Evolutionary conservation across 2,113 vertebrate genomes (phyloP).

Genomic region (Vidua chalybeata): DNA sequence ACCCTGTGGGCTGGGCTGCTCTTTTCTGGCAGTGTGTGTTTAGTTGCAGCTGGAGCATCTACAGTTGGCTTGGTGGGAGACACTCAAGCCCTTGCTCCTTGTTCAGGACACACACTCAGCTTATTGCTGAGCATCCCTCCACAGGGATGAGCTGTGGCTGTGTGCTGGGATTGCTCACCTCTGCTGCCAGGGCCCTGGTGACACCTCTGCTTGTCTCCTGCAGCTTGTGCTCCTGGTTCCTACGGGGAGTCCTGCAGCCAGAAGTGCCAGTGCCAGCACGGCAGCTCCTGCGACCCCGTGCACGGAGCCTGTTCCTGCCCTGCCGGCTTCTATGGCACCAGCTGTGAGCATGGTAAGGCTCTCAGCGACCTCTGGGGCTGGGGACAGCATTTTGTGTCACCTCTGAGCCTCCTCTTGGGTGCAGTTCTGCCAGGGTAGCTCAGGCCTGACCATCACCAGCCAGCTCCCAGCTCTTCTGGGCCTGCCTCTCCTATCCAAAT

Average conservation of each 20-base stretch:
- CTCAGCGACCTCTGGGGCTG: fast-evolving
- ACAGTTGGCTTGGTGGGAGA: fast-evolving
- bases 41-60: not conserved
- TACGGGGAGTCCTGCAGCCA: slow-evolving; percentile 77
- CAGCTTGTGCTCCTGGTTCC: slow-evolving; percentile 76
- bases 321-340: slow-evolving; percentile 74
- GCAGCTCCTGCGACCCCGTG: slow-evolving; percentile 76
- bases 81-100: not conserved
- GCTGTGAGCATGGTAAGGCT: slow-evolving; percentile 77
- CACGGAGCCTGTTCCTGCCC: slow-evolving; percentile 78
- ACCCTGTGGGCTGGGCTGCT: fast-evolving
- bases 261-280: slow-evolving; percentile 77
- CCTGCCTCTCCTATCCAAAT: not conserved
- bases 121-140: not conserved
- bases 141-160: not conserved
- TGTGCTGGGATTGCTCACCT: not conserved
- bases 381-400: not conserved
- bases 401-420: fast-evolving
- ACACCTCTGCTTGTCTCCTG: not conserved
- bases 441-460: not conserved
- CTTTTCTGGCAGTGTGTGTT: not conserved
- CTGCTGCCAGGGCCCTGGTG: not conserved
- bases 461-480: not conserved
- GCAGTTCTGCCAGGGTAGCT: not conserved
- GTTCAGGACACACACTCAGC: not conserved